A percentile compares a stretch with the other conserved stretches of the same genome.
These are phyloP conservation scores for Trichacis sp. DNA, from an alignment of 2,888 invertebrate species.

Conservation along the genomic window DNA sequence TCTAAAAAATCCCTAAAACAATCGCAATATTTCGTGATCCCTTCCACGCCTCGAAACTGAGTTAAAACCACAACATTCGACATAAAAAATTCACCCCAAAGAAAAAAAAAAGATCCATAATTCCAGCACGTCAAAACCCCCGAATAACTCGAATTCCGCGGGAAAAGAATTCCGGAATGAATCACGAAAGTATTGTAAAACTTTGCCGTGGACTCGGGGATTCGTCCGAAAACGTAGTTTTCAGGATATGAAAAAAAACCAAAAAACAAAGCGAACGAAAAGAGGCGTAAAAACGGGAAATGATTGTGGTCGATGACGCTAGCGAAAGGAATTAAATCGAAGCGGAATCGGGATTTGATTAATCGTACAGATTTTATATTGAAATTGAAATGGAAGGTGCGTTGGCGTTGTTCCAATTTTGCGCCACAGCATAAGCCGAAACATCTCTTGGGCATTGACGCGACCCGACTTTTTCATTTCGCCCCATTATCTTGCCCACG, in stretches of 20 bases:
- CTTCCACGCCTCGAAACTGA: too few species aligned
- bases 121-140: not conserved
- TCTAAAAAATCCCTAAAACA: too few species aligned
- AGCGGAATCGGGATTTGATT: slow-evolving; percentile 7
- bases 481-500: not conserved
- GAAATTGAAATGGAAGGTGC: slow-evolving; percentile 7
- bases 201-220: too few species aligned
- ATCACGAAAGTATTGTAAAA: not conserved
- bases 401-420: slow-evolving; percentile 12
- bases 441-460: not conserved
- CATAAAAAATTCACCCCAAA: too few species aligned
- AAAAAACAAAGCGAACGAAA: not conserved
- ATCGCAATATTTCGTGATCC: too few species aligned
- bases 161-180: not conserved
- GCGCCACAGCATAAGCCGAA: slow-evolving; percentile 2
- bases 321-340: slow-evolving; percentile 11
- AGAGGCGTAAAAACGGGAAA: not conserved
- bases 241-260: not conserved
- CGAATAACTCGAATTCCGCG: too few species aligned
- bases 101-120: not conserved
- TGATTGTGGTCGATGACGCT: not conserved
- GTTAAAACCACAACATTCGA: too few species aligned
- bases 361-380: slow-evolving; percentile 10
- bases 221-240: not conserved
- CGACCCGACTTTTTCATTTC: not conserved